Percentiles rank a stretch among this genome's conserved stretches.
phyloP scores from a whole-genome alignment of 1,140 invertebrate genomes.

The Pseudomyrmex pallidus region DNA sequence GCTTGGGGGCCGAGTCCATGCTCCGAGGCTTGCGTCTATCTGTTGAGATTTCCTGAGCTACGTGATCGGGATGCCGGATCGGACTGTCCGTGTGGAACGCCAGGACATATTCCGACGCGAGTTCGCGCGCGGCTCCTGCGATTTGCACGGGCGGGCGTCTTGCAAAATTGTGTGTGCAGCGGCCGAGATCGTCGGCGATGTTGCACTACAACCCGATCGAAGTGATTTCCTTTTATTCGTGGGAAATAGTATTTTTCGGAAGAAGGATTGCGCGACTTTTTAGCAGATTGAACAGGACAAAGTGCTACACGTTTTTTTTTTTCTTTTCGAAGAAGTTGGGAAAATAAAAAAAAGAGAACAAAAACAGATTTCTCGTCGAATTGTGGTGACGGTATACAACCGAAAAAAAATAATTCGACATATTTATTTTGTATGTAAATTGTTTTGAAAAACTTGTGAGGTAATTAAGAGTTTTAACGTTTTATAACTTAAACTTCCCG shows the following conservation, averaged over 20 bases:
- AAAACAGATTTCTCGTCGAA: neutral
- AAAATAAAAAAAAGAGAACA: neutral
- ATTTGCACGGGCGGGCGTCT: constrained; percentile 18
- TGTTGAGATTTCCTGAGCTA: constrained; percentile 70
- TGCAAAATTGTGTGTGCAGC: constrained; percentile 22
- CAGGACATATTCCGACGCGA: constrained; percentile 51
- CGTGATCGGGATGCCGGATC: constrained; percentile 60
- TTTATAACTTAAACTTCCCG: constrained; percentile 11
- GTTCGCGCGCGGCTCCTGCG: constrained; percentile 15
- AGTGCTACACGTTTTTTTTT: neutral
- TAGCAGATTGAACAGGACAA: neutral
- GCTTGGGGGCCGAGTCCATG: constrained; percentile 43
- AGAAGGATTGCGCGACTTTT: neutral
- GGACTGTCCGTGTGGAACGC: constrained; percentile 15
- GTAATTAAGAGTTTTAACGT: neutral
- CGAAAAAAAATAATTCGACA: too few species aligned
- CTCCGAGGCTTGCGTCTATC: constrained; percentile 57
- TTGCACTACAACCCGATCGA: constrained; percentile 17
- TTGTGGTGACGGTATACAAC: neutral
- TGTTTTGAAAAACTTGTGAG: neutral
- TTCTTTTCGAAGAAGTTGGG: too few species aligned
- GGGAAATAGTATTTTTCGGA: constrained; percentile 10
- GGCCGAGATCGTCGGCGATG: constrained; percentile 19
- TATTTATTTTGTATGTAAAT: neutral
- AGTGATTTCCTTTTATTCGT: constrained; percentile 39